Base-by-base conservation (phyloP, 2,797 vertebrate species). In the Chiroxiphia lanceolata region DNA sequence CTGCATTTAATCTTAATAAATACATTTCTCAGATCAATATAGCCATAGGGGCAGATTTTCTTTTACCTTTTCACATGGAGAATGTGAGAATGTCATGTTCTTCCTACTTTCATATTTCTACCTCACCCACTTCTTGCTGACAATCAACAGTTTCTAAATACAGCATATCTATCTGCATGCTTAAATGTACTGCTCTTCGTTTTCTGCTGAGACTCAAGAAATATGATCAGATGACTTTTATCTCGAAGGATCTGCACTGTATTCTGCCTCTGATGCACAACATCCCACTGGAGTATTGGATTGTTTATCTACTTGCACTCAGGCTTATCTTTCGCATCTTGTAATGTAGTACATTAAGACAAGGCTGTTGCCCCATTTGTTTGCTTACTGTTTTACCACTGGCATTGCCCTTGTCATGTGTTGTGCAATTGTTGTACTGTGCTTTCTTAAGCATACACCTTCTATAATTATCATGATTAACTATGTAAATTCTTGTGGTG, bases 291-390 rank as follows among this genome's bases (percentile, higher is more conserved):
- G 95, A 96, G 96, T 94, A 96, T 94, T 94, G 93, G 92, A 90
- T 96, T 95, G 91, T 97, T 97, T 96, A 97, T 97, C 97, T 97
- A 38, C 93, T 97, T 83, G 91, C 95, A 88, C 42, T 89, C 90
- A 83, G 87, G 69, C 88, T 98, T 98, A 98, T 94, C 96, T 96
- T 95, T 90, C 23, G 19, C 87, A 97, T 97, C 97, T 94, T n/a
- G 67, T 70, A 96, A 97, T 92, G 83, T 91, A 96, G 96, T 97
- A 95, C 95, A 96, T 95, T 92, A 88, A 69, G 90, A 94, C 91
- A 94, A 96, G 68, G 47, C 95, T 94, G 93, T 84, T 94, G 83
- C 90, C 59, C 85, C 89, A 81, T 87, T 96, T 97, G 83, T 86
- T 95, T 93, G 81, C 92, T 92, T 34, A 17, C 67, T 94, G 59